Base-by-base conservation (phyloP, 2,797 vertebrate species). In the Eupleurogrammus muticus region DNA sequence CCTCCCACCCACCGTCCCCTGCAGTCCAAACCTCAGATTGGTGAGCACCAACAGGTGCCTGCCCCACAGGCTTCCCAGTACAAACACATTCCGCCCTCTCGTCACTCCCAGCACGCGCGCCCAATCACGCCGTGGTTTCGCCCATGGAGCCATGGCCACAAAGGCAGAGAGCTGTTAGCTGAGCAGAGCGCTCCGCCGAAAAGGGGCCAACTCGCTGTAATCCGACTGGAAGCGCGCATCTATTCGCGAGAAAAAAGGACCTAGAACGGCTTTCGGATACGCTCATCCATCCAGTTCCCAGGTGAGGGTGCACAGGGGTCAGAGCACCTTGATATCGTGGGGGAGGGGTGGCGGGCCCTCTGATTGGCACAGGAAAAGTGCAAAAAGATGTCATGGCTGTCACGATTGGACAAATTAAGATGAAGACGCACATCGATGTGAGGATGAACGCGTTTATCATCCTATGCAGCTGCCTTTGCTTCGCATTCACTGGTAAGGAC, bases 21-120 rank as follows among this genome's bases (percentile, higher is more conserved):
- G 17, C 64, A 50, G 66, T 40, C 76, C 83, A 81, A 87, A 87
- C 89, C 83, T 80, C 89, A 86, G 65, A 88, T 80, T 87, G 88
- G 87, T 67, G 86, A 88, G 79, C 88, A 92, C 91, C 88, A 92
- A 94, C 94, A 94, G 94, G 94, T 94, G 93, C 78, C 83, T 90
- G 80, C 74, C 80, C 82, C 82, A 48, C 81, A 88, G 88, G 85
- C 87, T 80, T 77, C 77, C 74, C 70, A 90, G 81, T 87, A 86
- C 88, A 91, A 91, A 89, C 77, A 83, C 90, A 92, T 90, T 90
- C 91, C 87, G 63, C 65, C 84, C 86, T 83, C 81, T 87, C 57
- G 87, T 91, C 91, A 92, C 91, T 89, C 91, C 83, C 84, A 84
- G 76, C 63, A 53, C 48, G 9, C 53, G 5, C 67, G 54, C 71